Evolutionary conservation across 2,888 invertebrate species (phyloP), one percentile per base, ranked within the genome.

Genomic region (Dryobotodes eremita): DNA sequence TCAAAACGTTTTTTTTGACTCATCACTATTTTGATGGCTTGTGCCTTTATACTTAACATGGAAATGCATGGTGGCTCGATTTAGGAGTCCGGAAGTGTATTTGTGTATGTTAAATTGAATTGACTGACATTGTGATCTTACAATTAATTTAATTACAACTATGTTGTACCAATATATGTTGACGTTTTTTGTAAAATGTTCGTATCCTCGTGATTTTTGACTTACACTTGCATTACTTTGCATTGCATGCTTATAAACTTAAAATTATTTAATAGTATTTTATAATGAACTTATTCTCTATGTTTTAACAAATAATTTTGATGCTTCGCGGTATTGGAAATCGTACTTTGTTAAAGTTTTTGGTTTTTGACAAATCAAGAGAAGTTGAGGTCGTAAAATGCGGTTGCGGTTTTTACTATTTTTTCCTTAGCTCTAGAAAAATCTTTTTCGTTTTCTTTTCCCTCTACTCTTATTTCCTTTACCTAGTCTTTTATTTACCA

Each of bases 371-470:
- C 91, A 84, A 90, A 91, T 92, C 89, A 90, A 90, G 88, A 80
- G 94, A 95, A 95, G 96, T 95, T 95, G 96, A 96, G 95, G 95
- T 95, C 90, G 89, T 96, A 85, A 95, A 96, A 96, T 96, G 95
- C 92, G 76, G 84, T 82, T 82, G 86, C 80, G 82, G 68, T 79
- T 82, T 85, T 77, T 79, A 79, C 71, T 79, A 79, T 78, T 89
- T 79, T 82, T 76, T 77, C 76, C 79, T 69, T 77, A 66, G 77
- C 55, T 73, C 48, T 71, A 85, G 48, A 70, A 74, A 82, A 55
- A 65, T 82, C n/a, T 74, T 75, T 86, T 85, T 64, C 75, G 71
- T 84, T 74, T 73, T 79, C 72, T 64, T 57, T 42, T 72, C 71
- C 79, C 62, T 82, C 71, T 82, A 73, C 78, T 88, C 57, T 80